These are phyloP conservation scores for Rhagologus leucostigma DNA, from an alignment of 2,113 vertebrate genomes.

Conservation along the genomic window DNA sequence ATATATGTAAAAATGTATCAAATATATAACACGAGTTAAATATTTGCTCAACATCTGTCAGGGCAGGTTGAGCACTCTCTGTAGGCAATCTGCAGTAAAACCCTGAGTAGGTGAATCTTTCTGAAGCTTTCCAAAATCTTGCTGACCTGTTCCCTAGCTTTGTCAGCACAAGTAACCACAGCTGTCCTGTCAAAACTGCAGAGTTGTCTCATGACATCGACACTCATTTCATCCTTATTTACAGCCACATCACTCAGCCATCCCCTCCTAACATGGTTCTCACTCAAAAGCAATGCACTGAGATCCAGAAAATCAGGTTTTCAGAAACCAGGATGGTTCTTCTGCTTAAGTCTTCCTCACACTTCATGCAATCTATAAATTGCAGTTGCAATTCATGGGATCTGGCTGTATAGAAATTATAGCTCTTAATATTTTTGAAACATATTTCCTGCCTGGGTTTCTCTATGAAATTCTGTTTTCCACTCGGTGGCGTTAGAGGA, in stretches of 20 bases:
- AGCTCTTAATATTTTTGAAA: neutral
- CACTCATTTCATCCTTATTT: neutral
- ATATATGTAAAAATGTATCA: neutral
- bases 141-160: neutral
- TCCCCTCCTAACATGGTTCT: neutral
- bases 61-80: neutral
- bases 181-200: neutral
- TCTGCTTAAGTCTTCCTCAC: neutral
- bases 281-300: neutral
- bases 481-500: neutral
- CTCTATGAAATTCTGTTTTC: neutral
- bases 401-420: neutral
- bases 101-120: neutral
- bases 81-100: neutral
- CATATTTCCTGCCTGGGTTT: neutral
- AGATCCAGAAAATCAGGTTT: neutral
- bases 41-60: neutral
- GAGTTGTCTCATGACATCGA: neutral
- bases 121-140: neutral
- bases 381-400: neutral
- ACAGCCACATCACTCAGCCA: neutral
- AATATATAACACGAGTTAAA: neutral
- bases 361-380: neutral
- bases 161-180: neutral
- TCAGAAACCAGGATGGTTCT: neutral